Percentiles rank a stretch among this genome's conserved stretches.
phyloP scores from a whole-genome alignment of 2,113 vertebrate species.

The Burhinus bistriatus region DNA sequence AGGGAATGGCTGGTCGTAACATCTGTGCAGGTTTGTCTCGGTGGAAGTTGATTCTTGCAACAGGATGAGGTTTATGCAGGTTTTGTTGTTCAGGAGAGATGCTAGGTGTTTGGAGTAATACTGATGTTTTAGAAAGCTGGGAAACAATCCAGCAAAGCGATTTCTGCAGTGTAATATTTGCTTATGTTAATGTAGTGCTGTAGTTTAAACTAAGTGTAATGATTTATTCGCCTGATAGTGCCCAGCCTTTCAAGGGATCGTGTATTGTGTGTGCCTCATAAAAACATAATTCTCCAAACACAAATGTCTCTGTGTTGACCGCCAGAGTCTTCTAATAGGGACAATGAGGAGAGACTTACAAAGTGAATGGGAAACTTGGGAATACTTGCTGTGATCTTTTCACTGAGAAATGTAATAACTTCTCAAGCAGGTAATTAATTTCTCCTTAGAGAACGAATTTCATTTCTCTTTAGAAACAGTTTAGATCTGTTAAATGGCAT shows the following conservation, averaged over 20 bases:
- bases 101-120: accelerated
- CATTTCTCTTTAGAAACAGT: background rate
- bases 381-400: background rate
- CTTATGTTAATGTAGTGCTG: background rate
- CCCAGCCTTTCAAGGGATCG: background rate
- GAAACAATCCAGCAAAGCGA: accelerated
- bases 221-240: accelerated
- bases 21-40: background rate
- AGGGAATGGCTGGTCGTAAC: background rate
- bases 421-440: background rate
- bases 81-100: background rate
- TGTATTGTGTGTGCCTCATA: accelerated
- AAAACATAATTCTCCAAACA: background rate
- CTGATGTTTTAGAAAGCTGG: background rate
- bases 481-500: background rate
- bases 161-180: background rate
- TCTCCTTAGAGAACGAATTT: too few relatives aligned
- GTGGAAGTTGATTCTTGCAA: background rate
- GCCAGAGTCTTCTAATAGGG: background rate
- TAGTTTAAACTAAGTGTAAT: background rate
- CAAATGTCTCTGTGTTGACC: accelerated
- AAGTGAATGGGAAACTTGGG: background rate
- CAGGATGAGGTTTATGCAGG: background rate
- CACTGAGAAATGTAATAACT: background rate
- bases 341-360: background rate